Conservation (phyloP, 2,113 vertebrate species). For the Montifringilla adamsi region DNA sequence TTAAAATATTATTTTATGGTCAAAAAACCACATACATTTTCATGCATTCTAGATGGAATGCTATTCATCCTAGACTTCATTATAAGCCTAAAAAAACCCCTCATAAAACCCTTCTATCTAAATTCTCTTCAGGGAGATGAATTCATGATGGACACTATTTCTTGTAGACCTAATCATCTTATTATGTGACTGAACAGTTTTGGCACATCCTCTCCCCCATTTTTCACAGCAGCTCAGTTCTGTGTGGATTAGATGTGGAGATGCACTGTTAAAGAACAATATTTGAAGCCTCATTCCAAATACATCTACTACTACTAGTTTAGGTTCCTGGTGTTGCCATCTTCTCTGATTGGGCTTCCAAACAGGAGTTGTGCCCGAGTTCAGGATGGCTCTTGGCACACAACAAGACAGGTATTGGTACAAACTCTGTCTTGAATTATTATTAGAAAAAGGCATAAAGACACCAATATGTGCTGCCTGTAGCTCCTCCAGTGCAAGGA, state of each 20-base stretch:
- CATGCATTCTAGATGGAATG: neutral
- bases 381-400: neutral
- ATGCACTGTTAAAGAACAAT: neutral
- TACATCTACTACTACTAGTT: neutral
- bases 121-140: neutral
- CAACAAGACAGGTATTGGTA: neutral
- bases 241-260: neutral
- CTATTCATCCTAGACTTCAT: neutral
- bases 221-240: neutral
- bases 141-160: neutral
- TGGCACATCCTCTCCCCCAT: neutral
- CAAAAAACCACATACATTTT: neutral
- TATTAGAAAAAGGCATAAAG: neutral
- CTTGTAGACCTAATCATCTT: neutral
- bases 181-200: neutral
- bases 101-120: neutral
- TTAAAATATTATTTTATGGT: neutral
- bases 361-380: neutral
- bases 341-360: neutral
- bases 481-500: neutral
- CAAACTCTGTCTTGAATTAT: neutral
- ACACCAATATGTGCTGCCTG: neutral
- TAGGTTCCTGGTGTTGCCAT: neutral
- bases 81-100: neutral
- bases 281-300: neutral